Evolutionary conservation across 2,797 vertebrate genomes (phyloP).

Genomic region (Paramormyrops hopkinsi): DNA sequence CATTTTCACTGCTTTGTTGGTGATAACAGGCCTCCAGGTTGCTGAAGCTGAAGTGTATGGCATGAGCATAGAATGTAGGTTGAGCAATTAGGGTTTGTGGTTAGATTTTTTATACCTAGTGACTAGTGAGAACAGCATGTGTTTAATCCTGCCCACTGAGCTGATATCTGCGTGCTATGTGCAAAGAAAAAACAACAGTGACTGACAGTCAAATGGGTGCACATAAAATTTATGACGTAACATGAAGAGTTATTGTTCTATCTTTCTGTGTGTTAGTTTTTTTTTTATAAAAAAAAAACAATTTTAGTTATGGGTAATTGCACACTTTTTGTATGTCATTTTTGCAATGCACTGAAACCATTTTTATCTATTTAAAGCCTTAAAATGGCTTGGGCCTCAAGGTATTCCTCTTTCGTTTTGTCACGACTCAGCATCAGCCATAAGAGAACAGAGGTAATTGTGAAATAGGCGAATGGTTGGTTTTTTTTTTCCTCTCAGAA

Average conservation of each 20-base stretch:
- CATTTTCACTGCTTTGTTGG: neutral
- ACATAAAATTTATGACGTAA: neutral
- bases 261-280: neutral
- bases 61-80: neutral
- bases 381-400: constrained; percentile 34
- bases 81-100: neutral
- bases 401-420: constrained; percentile 29
- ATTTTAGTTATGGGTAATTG: constrained; percentile 6
- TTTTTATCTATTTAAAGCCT: constrained; percentile 40
- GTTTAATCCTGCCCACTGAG: neutral
- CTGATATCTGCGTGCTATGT: neutral
- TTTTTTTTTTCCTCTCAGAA: neutral
- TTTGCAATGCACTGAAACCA: neutral
- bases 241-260: constrained; percentile 40
- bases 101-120: neutral
- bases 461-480: constrained; percentile 35
- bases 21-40: neutral
- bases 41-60: neutral
- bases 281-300: constrained; percentile 18
- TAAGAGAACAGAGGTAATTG: constrained; percentile 29
- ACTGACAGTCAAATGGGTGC: neutral
- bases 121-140: neutral
- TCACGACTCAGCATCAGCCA: constrained; percentile 34
- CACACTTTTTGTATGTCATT: constrained; percentile 12
- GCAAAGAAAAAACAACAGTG: neutral